These are phyloP conservation scores for Galago senegalensis DNA, from an alignment of 2,797 vertebrate genomes.

Conservation along the genomic window DNA sequence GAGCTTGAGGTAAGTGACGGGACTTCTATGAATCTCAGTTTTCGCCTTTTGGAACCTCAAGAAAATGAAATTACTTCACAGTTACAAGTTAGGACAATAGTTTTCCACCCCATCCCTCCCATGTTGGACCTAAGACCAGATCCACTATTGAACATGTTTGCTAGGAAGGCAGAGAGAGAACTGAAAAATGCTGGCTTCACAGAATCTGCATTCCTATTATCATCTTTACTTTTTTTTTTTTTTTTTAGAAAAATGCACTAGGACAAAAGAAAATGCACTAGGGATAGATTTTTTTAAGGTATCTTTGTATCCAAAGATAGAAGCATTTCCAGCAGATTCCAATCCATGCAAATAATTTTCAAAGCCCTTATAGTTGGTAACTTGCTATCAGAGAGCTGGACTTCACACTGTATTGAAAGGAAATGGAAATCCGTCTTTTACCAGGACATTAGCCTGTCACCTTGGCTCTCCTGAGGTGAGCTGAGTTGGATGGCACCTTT, in stretches of 20 bases:
- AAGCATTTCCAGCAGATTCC: neutral
- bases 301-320: neutral
- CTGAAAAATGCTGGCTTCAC: neutral
- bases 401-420: slow-evolving; percentile 58
- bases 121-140: neutral
- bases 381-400: neutral
- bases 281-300: neutral
- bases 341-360: slow-evolving; percentile 11
- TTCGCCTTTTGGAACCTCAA: slow-evolving; percentile 9
- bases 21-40: neutral
- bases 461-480: slow-evolving; percentile 43
- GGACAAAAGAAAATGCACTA: neutral
- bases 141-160: neutral
- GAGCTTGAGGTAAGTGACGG: neutral
- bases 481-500: slow-evolving; percentile 36
- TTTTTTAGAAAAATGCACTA: too few species aligned
- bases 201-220: neutral
- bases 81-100: neutral
- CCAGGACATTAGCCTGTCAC: slow-evolving; percentile 52
- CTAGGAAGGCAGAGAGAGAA: neutral
- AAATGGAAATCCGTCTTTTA: slow-evolving; percentile 34
- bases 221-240: neutral
- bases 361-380: neutral
- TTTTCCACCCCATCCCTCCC: neutral
- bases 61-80: neutral